A percentile compares a stretch with the other conserved stretches of the same genome.
Evolutionary conservation across 2,113 vertebrate species (phyloP).

Genomic region (Osmerus mordax): DNA sequence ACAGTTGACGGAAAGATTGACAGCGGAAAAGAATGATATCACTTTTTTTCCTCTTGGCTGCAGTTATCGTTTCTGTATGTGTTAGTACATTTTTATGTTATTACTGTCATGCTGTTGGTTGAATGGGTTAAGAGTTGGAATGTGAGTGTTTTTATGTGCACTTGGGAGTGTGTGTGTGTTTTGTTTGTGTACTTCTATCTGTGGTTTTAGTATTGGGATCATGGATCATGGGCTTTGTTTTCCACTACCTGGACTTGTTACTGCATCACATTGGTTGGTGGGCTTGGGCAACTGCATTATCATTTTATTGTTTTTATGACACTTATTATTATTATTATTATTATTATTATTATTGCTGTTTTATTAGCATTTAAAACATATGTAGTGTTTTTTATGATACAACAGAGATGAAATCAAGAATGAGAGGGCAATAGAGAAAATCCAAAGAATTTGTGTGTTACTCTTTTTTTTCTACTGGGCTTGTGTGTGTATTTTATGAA

Average conservation of each 20-base stretch:
- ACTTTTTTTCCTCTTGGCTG: slow-evolving; percentile 57
- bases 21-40: slow-evolving; percentile 54
- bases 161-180: slow-evolving; percentile 28
- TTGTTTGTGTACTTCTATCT: slow-evolving; percentile 45
- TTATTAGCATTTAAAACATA: slow-evolving; percentile 57
- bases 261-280: slow-evolving; percentile 47
- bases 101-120: slow-evolving; percentile 36
- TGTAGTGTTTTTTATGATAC: slow-evolving; percentile 60
- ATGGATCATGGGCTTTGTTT: slow-evolving; percentile 48
- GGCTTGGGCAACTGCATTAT: slow-evolving; percentile 48
- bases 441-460: slow-evolving; percentile 74
- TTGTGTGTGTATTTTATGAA: slow-evolving; percentile 56
- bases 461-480: slow-evolving; percentile 59
- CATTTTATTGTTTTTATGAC: slow-evolving; percentile 49
- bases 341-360: slow-evolving; percentile 52
- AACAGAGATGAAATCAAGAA: slow-evolving; percentile 62
- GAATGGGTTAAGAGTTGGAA: slow-evolving; percentile 47
- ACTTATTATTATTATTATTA: slow-evolving; percentile 30
- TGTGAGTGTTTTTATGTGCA: slow-evolving; percentile 36
- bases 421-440: slow-evolving; percentile 74
- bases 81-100: slow-evolving; percentile 16
- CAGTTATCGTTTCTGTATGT: slow-evolving; percentile 56
- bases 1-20: slow-evolving; percentile 48
- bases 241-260: slow-evolving; percentile 64
- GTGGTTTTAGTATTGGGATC: slow-evolving; percentile 55